Percentiles rank a stretch among this genome's conserved stretches.
These are phyloP conservation scores for Lutjanus erythropterus DNA, from an alignment of 2,113 vertebrate species.

Conservation along the genomic window DNA sequence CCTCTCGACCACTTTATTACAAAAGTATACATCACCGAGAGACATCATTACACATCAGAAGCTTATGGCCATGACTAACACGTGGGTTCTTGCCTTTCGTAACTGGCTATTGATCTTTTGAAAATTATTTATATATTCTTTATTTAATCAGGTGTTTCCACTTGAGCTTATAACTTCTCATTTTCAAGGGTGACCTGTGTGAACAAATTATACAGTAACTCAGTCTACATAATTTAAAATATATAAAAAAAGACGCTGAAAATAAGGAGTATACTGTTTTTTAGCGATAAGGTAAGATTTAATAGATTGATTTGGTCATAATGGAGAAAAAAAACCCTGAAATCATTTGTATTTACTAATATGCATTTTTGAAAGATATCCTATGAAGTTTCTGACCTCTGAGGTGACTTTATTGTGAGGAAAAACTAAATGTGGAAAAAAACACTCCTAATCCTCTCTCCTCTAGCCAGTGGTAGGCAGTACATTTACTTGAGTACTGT, in stretches of 20 bases:
- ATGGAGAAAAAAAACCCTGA: not conserved
- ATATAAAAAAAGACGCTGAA: too few relatives aligned
- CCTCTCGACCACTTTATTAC: too few relatives aligned
- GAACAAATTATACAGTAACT: not conserved
- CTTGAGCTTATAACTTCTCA: not conserved
- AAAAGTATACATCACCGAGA: too few relatives aligned
- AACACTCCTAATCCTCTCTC: too few relatives aligned
- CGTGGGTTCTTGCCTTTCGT: not conserved
- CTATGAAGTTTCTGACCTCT: not conserved
- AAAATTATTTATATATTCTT: not conserved
- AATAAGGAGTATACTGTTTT: too few relatives aligned
- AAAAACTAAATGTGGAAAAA: too few relatives aligned
- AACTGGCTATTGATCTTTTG: not conserved
- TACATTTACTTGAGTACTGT: too few relatives aligned
- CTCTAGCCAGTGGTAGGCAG: too few relatives aligned
- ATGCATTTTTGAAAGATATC: not conserved
- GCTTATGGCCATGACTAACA: too few relatives aligned
- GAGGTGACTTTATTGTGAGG: too few relatives aligned
- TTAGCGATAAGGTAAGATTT: too few relatives aligned
- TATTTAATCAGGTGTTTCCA: not conserved
- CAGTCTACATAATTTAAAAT: not conserved
- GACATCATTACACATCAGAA: too few relatives aligned
- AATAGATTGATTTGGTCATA: not conserved
- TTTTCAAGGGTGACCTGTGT: not conserved
- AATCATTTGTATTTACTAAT: not conserved